Percentiles rank a stretch among this genome's conserved stretches.
Conservation (phyloP, 92 coral and sea anemone genomes). For the Galaxea fascicularis region DNA sequence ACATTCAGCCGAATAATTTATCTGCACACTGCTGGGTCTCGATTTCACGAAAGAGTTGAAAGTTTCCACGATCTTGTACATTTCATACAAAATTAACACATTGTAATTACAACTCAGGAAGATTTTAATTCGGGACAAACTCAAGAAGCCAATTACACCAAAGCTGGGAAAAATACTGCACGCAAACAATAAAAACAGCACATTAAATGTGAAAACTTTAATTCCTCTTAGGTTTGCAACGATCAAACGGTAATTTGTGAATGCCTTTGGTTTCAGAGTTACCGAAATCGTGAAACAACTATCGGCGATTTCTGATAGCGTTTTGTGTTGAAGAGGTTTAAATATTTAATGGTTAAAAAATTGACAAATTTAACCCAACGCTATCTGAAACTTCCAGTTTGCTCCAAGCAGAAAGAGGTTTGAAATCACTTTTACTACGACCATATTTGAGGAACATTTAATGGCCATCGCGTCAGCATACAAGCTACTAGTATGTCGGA, state of each 20-base stretch:
- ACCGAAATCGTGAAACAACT: not conserved
- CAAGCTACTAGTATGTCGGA: too few species aligned
- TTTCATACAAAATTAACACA: not conserved
- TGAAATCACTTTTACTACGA: not conserved
- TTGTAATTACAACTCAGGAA: not conserved
- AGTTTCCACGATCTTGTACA: not conserved
- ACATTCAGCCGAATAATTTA: too few species aligned
- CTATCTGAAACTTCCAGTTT: not conserved
- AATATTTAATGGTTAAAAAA: constrained; percentile 38
- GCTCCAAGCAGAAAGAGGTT: not conserved
- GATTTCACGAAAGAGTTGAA: not conserved
- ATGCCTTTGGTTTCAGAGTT: constrained; percentile 4
- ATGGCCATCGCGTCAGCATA: not conserved
- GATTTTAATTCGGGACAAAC: not conserved
- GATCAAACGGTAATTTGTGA: constrained; percentile 4
- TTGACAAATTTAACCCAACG: constrained; percentile 7
- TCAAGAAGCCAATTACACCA: not conserved
- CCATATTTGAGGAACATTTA: not conserved
- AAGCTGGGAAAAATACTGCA: not conserved
- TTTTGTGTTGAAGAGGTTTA: constrained; percentile 29
- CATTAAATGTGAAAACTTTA: not conserved
- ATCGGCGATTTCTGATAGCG: constrained; percentile 1
- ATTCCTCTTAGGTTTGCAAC: not conserved
- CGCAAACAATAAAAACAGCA: not conserved
- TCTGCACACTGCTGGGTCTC: not conserved